These are phyloP conservation scores for Rhyzopertha dominica DNA, from an alignment of 1,140 invertebrate species.

Conservation along the genomic window DNA sequence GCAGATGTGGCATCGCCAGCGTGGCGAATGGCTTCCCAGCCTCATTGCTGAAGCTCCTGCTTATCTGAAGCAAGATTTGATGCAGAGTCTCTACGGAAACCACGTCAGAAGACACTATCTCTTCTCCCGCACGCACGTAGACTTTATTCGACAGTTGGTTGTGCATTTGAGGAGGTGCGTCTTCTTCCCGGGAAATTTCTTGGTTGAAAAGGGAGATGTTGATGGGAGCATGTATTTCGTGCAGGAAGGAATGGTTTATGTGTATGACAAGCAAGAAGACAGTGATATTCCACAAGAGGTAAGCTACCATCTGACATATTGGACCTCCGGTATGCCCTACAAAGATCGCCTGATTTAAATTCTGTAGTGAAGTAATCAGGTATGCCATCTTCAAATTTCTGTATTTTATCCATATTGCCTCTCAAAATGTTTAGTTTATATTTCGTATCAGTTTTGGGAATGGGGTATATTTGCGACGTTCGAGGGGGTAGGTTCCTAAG, in stretches of 20 bases:
- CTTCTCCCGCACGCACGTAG: conserved; percentile 45
- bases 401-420: no score
- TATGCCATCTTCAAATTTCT: no score
- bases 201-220: conserved; percentile 46
- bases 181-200: conserved; percentile 48
- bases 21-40: conserved; percentile 17
- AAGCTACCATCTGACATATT: no score
- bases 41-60: conserved; percentile 11
- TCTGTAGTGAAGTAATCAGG: no score
- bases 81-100: conserved; percentile 46
- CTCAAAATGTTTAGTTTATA: no score
- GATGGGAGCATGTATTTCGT: conserved; percentile 49
- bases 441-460: no score
- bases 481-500: no score
- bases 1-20: conserved; percentile 17
- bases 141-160: conserved; percentile 45
- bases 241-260: conserved; percentile 46
- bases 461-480: no score
- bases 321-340: no score
- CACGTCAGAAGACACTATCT: conserved; percentile 46
- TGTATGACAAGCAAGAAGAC: conserved; percentile 3
- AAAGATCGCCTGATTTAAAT: no score
- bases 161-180: conserved; percentile 47
- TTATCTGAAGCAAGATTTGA: conserved; percentile 29
- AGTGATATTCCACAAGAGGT: no score